These are phyloP conservation scores for Microtus pennsylvanicus DNA, from an alignment of 2,113 vertebrate genomes.

Conservation along the genomic window DNA sequence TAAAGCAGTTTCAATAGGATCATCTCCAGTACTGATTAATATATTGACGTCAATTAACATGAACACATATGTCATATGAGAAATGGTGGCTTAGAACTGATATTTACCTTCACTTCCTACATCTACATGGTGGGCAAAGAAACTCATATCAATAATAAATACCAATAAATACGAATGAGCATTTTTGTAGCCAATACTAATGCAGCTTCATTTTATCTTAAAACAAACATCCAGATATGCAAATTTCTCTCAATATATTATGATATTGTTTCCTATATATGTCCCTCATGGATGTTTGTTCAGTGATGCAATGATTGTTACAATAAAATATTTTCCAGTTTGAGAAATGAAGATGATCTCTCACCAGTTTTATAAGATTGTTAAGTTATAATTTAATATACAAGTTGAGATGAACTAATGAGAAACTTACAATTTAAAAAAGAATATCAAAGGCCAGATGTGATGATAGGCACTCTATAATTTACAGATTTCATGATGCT, in stretches of 20 bases:
- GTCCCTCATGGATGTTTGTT: neutral
- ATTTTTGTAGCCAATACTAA: neutral
- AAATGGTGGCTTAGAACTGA: neutral
- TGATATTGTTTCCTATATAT: neutral
- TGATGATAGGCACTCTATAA: neutral
- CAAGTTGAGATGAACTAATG: neutral
- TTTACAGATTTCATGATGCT: neutral
- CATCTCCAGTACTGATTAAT: neutral
- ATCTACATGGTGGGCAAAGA: neutral
- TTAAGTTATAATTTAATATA: neutral
- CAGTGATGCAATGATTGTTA: neutral
- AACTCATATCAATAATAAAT: neutral
- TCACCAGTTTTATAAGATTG: neutral
- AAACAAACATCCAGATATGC: neutral
- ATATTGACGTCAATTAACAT: neutral
- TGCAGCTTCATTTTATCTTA: neutral
- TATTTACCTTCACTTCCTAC: neutral
- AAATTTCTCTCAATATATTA: neutral
- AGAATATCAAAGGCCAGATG: neutral
- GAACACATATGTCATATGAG: neutral
- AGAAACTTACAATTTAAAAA: neutral
- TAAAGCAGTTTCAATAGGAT: neutral
- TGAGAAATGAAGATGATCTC: neutral
- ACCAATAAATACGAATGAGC: neutral
- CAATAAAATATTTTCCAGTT: neutral